phyloP scores from a whole-genome alignment of 2,797 vertebrate species.

The Huso huso region DNA sequence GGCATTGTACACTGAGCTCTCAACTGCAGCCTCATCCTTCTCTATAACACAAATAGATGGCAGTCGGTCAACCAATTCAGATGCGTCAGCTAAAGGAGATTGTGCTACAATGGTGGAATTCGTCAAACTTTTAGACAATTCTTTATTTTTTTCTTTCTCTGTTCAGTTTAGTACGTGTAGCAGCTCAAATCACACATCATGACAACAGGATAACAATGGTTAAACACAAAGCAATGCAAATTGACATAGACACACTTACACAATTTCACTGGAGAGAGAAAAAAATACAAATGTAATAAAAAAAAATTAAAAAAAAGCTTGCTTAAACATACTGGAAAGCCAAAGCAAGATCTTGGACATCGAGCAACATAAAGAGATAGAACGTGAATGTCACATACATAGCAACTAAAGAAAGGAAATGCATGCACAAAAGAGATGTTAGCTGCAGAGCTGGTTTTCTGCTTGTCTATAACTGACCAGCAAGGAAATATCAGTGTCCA shows the following conservation, averaged over 20 bases:
- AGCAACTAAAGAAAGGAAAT: background rate
- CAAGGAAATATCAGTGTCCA: no score
- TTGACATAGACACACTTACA: no score
- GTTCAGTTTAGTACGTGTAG: no score
- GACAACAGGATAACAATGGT: no score
- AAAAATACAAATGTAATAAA: no score
- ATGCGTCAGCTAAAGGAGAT: background rate
- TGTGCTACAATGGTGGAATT: background rate
- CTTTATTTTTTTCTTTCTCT: background rate
- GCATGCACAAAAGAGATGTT: background rate
- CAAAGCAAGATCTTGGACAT: no score
- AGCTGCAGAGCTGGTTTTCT: background rate
- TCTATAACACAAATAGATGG: conserved; percentile 56
- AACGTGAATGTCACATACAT: background rate
- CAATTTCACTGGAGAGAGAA: no score
- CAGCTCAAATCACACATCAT: no score
- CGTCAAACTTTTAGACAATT: background rate
- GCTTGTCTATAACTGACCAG: background rate
- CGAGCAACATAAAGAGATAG: background rate
- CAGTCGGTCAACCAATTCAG: background rate
- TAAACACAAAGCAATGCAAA: no score
- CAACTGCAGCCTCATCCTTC: conserved; percentile 63
- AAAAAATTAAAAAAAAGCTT: no score
- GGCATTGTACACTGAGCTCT: conserved; percentile 70
- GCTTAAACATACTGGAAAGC: no score